Conservation (phyloP, 2,113 vertebrate genomes). For the Menidia beryllina region DNA sequence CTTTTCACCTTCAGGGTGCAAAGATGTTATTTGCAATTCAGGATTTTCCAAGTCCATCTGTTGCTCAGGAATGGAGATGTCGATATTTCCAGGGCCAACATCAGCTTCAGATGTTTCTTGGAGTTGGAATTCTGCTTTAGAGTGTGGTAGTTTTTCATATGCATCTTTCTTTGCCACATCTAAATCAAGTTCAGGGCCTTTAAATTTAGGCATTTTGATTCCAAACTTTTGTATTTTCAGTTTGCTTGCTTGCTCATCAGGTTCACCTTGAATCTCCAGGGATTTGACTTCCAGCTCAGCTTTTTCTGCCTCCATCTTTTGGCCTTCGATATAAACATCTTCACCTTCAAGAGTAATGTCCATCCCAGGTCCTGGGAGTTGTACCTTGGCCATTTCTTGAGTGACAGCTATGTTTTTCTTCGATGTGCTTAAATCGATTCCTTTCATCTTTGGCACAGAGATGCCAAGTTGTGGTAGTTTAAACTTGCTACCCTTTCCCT, state of each 20-base stretch:
- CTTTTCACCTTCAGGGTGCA: conserved; percentile 14
- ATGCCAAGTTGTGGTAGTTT: conserved; percentile 62
- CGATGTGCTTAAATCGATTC: conserved; percentile 37
- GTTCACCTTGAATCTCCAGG: not conserved
- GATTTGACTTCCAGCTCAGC: conserved; percentile 22
- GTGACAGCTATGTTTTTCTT: conserved; percentile 42
- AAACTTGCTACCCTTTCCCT: conserved; percentile 52
- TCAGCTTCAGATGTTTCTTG: conserved; percentile 18
- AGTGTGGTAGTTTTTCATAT: conserved; percentile 6
- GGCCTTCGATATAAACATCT: conserved; percentile 8
- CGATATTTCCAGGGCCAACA: not conserved
- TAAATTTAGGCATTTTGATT: conserved; percentile 30
- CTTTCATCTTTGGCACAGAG: conserved; percentile 62
- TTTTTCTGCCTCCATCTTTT: conserved; percentile 38
- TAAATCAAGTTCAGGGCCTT: conserved; percentile 37
- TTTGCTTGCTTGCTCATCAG: conserved; percentile 22
- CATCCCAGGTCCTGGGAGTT: conserved; percentile 7
- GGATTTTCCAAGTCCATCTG: conserved; percentile 3
- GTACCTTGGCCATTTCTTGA: not conserved
- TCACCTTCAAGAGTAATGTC: not conserved
- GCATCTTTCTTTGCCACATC: conserved; percentile 19
- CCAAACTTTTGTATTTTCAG: conserved; percentile 61
- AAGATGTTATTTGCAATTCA: conserved; percentile 26
- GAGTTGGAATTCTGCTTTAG: conserved; percentile 15
- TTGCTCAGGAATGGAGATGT: conserved; percentile 25